Conservation (phyloP, 1,140 invertebrate species). For the Stegodyphus dumicola region DNA sequence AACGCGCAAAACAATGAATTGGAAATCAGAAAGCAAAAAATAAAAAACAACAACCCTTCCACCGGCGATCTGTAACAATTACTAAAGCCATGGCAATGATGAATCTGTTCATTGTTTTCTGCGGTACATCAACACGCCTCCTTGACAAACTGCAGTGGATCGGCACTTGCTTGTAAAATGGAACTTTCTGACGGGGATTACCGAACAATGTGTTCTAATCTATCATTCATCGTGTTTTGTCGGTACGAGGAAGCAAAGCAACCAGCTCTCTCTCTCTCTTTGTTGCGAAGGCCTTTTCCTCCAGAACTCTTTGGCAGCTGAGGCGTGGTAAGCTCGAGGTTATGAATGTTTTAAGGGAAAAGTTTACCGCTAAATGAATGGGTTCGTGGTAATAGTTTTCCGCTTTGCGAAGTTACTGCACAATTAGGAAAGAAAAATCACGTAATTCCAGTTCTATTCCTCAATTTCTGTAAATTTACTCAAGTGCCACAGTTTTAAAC, state of each 20-base stretch:
- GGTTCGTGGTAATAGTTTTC: too few species aligned
- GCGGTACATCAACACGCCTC: constrained; percentile 39
- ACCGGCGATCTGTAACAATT: constrained; percentile 56
- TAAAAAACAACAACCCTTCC: neutral
- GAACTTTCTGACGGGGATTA: constrained; percentile 8
- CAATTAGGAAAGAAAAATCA: too few species aligned
- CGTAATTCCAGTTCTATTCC: too few species aligned
- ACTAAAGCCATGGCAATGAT: constrained; percentile 48
- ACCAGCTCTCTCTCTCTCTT: constrained; percentile 30
- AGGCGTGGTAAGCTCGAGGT: constrained; percentile 5
- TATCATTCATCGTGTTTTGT: constrained; percentile 6
- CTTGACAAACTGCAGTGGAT: constrained; percentile 37
- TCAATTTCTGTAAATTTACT: too few species aligned
- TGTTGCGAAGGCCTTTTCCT: constrained; percentile 28
- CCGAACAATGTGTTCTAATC: constrained; percentile 14
- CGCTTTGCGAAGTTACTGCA: too few species aligned
- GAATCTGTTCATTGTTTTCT: constrained; percentile 54
- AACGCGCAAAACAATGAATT: neutral
- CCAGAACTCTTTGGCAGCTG: neutral
- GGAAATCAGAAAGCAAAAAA: neutral
- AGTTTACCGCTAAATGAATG: too few species aligned
- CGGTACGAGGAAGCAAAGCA: constrained; percentile 3
- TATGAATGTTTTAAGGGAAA: neutral
- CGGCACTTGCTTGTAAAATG: neutral
- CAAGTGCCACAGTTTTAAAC: too few species aligned